A percentile compares a stretch with the other conserved stretches of the same genome.
These are phyloP conservation scores for Chrysemys picta DNA, from an alignment of 2,113 vertebrate genomes.

Conservation along the genomic window DNA sequence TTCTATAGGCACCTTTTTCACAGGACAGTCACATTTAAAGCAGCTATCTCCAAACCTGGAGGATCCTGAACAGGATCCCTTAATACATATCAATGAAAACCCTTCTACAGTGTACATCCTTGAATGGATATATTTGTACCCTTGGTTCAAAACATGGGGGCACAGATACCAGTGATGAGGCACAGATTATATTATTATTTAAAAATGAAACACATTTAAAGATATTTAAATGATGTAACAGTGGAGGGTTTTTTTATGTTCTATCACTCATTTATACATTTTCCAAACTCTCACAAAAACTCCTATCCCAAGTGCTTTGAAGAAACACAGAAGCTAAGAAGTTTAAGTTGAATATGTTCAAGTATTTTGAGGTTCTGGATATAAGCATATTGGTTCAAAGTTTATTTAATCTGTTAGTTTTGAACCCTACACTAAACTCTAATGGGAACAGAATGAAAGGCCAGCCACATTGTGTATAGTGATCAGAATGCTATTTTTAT, in stretches of 20 bases:
- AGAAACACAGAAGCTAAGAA: not conserved
- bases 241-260: not conserved
- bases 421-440: not conserved
- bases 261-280: not conserved
- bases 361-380: not conserved
- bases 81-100: not conserved
- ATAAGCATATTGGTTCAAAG: not conserved
- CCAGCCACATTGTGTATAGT: not conserved
- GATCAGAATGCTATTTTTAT: not conserved
- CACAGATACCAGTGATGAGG: not conserved
- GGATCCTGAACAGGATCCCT: not conserved
- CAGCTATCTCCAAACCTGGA: not conserved
- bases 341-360: not conserved
- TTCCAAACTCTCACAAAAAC: not conserved
- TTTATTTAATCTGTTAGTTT: not conserved
- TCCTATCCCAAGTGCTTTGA: not conserved
- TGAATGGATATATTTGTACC: not conserved
- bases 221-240: accelerated
- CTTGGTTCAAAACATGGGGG: not conserved
- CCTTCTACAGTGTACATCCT: not conserved
- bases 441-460: not conserved
- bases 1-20: not conserved
- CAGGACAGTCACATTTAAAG: not conserved
- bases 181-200: accelerated
- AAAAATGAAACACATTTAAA: not conserved